Conservation (phyloP, 2,797 vertebrate genomes). For the Oreochromis mossambicus region DNA sequence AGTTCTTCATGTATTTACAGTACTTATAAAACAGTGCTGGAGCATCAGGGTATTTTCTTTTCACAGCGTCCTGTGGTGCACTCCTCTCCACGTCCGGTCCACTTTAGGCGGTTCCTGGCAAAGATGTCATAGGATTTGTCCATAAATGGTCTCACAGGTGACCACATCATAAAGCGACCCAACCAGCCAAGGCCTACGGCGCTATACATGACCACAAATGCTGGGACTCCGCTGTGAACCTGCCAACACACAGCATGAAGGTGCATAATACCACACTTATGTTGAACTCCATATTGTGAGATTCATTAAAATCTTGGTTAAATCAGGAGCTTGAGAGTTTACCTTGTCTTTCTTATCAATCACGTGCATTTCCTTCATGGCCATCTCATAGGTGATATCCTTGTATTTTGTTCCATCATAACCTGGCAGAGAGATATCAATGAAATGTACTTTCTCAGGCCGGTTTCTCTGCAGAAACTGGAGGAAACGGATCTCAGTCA, state of each 20-base stretch:
- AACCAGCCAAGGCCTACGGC: conserved; percentile 65
- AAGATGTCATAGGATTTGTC: conserved; percentile 62
- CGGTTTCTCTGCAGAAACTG: conserved; percentile 59
- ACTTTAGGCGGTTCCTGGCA: conserved; percentile 69
- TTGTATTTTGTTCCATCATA: conserved; percentile 55
- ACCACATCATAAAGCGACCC: conserved; percentile 59
- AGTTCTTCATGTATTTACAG: neutral
- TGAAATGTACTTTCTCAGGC: conserved; percentile 48
- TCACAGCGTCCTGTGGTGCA: conserved; percentile 55
- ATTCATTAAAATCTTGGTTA: neutral
- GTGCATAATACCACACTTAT: neutral
- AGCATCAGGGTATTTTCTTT: conserved; percentile 43
- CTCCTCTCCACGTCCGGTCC: conserved; percentile 62
- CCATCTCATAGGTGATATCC: conserved; percentile 62
- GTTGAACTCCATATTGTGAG: neutral
- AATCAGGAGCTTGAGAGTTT: neutral
- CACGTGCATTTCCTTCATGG: conserved; percentile 74
- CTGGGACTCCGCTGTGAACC: conserved; percentile 66
- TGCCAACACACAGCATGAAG: neutral
- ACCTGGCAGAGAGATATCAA: conserved; percentile 57
- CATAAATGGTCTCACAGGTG: conserved; percentile 62
- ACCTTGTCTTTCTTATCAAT: conserved; percentile 67
- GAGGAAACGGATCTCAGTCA: conserved; percentile 67
- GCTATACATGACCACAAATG: conserved; percentile 69
- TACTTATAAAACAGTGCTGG: neutral